Evolutionary conservation across 2,888 invertebrate genomes (phyloP).

Genomic region (Alviniconcha strummeri): DNA sequence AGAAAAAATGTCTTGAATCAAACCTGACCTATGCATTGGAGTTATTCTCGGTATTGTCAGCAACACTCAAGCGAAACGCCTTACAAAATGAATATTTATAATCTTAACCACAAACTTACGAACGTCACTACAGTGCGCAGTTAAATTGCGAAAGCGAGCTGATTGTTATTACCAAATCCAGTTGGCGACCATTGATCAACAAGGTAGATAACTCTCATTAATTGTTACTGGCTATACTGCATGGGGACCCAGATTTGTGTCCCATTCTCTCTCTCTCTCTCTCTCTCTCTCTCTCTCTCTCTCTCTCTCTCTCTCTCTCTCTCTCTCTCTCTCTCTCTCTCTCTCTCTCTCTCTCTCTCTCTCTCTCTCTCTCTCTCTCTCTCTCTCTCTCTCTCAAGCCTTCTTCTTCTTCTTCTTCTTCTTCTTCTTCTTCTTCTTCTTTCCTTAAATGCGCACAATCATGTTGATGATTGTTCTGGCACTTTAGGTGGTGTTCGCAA

Average conservation of each 20-base stretch:
- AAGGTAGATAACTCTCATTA: not conserved
- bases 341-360: not conserved
- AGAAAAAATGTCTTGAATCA: too few relatives aligned
- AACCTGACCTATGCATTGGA: too few relatives aligned
- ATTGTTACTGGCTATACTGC: not conserved
- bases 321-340: not conserved
- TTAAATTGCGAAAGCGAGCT: not conserved
- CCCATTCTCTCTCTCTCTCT: not conserved
- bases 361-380: not conserved
- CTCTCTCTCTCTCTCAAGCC: not conserved
- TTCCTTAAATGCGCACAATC: too few relatives aligned
- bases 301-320: not conserved
- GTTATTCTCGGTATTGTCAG: not conserved
- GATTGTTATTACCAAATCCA: not conserved
- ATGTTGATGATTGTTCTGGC: too few relatives aligned
- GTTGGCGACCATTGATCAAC: constrained; percentile 18
- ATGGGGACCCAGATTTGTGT: not conserved
- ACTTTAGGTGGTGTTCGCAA: too few relatives aligned
- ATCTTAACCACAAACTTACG: not conserved
- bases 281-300: not conserved
- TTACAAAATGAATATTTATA: not conserved
- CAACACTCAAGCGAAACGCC: too few relatives aligned
- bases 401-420: too few relatives aligned
- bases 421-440: too few relatives aligned
- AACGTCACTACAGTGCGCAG: not conserved